Base-by-base conservation (phyloP, 2,888 invertebrate genomes). In the Torymus aiolomorphi region DNA sequence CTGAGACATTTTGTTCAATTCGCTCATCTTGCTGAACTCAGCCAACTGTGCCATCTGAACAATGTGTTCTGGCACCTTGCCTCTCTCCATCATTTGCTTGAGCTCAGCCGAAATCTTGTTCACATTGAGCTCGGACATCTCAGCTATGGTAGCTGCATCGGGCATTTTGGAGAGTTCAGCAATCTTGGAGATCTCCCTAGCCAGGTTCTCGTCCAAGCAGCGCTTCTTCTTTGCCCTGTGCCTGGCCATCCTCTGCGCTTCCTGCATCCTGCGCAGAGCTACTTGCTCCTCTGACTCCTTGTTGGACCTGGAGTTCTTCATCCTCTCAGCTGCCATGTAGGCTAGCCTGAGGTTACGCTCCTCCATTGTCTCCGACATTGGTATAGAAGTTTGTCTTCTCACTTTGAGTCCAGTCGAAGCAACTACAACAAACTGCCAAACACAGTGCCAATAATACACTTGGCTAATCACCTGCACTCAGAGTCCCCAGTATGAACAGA, bases 21-120 rank as follows among this genome's bases (percentile, higher is more conserved):
- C 90, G 2, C 85, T 88, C 89, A 90, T 90, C 78, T 90, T 90
- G 74, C 87, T 90, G 80, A 90, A 90, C 63, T 90, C 90, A 0
- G 90, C 90, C 0, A 90, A 82, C 79, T 90, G 90, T 3, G 90
- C 90, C 90, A 90, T 90, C 84, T 90, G 90, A 57, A 90, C 90
- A 69, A 90, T 90, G 76, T 90, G 90, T 70, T 90, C 90, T 0
- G 90, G 90, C 2, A 90, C 90, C 78, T 90, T 90, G 8, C 90
- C 90, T 5, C 90, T 85, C 66, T 90, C 90, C 90, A 90, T 90
- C 90, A 90, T 90, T 70, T 90, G 90, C 78, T 90, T 90, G 67
- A 90, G 72, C 71, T 90, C 90, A 0, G 90, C 90, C 0, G 90
- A 90, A n/a, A 90, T 90, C 77, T 90, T 90, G 78, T 90, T 90